Evolutionary conservation across 2,888 invertebrate species (phyloP).

Genomic region (Anticlea derivata): DNA sequence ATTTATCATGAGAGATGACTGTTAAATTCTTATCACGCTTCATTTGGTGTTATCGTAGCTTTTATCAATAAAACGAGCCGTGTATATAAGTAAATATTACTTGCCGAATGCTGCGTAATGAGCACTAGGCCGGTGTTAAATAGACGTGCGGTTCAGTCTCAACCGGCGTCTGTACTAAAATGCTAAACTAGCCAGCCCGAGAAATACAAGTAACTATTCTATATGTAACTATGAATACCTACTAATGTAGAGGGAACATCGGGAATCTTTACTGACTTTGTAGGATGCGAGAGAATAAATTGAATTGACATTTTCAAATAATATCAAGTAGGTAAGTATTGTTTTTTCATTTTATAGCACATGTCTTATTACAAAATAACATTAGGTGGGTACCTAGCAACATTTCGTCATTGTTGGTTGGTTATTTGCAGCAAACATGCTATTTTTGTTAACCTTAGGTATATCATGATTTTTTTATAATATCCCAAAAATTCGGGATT

Average conservation of each 20-base stretch:
- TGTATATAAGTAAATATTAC: background rate
- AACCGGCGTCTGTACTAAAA: background rate
- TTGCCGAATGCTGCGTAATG: background rate
- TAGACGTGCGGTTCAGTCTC: background rate
- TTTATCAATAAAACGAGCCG: conserved; percentile 13
- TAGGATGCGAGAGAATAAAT: no score
- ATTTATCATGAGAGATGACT: conserved; percentile 4
- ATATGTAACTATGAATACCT: background rate
- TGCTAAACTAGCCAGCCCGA: background rate
- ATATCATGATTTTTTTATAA: no score
- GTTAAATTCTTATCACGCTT: conserved; percentile 20
- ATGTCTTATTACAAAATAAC: no score
- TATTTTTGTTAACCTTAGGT: no score
- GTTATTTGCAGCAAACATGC: no score
- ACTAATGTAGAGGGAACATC: background rate
- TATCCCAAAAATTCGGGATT: no score
- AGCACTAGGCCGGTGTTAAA: background rate
- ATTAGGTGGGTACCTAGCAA: no score
- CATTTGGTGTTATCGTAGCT: conserved; percentile 4
- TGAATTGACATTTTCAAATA: no score
- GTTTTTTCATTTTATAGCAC: no score
- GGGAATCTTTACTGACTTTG: background rate
- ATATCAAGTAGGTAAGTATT: no score
- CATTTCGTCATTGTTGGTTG: no score
- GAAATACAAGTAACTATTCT: background rate